Evolutionary conservation across 2,797 vertebrate species (phyloP), one percentile per base, ranked within the genome.

Genomic region (Darevskia mixta): DNA sequence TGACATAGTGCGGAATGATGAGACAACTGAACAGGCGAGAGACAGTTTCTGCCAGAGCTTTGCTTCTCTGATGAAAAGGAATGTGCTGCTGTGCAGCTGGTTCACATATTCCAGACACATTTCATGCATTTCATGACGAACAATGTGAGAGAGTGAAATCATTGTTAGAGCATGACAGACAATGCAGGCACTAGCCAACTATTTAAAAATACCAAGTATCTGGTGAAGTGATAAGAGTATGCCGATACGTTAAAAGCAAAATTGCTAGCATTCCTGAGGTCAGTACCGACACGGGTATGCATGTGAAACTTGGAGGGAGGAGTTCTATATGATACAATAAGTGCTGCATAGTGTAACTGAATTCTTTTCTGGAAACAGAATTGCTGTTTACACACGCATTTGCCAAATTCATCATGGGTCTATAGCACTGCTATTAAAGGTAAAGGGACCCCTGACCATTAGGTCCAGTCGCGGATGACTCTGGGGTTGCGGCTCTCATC

Each of bases 241-340:
- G 0, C 82, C 69, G 88, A 88, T 25, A 5, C 49, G 85, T 79
- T 45, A 83, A 86, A 35, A 64, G 85, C 25, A 86, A 90, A 38
- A 82, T 27, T 25, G 69, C 41, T 27, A 86, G 85, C 91, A 93
- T 93, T 94, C 87, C 83, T 94, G 89, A 96, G 90, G 91, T 95
- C 90, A 94, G 92, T 90, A 91, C 75, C 80, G 92, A 87, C 79
- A 82, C 3, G 76, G 15, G 32, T 7, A 94, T 85, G 58, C 3
- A 18, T 41, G 66, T 49, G 35, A 41, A 75, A 20, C 82, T 85
- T 10, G 72, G n/a, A 75, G 20, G 45, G n/a, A 93, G 93, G 85
- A 9, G 85, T 5, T 15, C 67, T 27, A 76, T 38, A 64, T 10
- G 87, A 76, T 91, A 82, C 35, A 80, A 3, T 88, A 80, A 83